These are phyloP conservation scores for Luperina testacea DNA, from an alignment of 2,888 invertebrate genomes.

Conservation along the genomic window DNA sequence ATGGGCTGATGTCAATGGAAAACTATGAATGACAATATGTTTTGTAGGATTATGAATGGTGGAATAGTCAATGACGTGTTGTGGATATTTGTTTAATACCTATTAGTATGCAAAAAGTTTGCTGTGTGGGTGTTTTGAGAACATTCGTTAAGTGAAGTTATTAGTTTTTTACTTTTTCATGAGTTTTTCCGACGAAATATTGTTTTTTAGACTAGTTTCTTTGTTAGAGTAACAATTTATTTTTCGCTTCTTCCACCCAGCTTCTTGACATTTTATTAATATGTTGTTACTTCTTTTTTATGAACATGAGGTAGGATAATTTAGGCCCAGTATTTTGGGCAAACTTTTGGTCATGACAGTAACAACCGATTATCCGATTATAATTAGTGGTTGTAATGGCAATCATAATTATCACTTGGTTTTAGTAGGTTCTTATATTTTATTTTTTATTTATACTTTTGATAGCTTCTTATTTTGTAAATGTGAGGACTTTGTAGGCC, in stretches of 20 bases:
- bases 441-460: no score
- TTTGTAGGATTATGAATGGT: conserved; percentile 43
- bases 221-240: background rate
- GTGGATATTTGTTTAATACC: background rate
- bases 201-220: no score
- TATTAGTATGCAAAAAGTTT: background rate
- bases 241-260: background rate
- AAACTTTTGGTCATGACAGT: background rate
- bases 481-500: no score
- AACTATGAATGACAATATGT: conserved; percentile 39
- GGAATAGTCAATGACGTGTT: conserved; percentile 11
- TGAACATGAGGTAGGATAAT: background rate
- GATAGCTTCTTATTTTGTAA: no score
- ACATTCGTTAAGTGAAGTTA: background rate
- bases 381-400: no score
- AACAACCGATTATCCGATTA: no score
- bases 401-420: no score
- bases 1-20: conserved; percentile 27
- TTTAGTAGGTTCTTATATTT: no score
- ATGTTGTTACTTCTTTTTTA: background rate
- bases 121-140: background rate
- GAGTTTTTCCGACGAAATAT: background rate
- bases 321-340: background rate
- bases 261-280: background rate
- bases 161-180: background rate